These are phyloP conservation scores for Nycticorax nycticorax DNA, from an alignment of 2,113 vertebrate species.

Conservation along the genomic window DNA sequence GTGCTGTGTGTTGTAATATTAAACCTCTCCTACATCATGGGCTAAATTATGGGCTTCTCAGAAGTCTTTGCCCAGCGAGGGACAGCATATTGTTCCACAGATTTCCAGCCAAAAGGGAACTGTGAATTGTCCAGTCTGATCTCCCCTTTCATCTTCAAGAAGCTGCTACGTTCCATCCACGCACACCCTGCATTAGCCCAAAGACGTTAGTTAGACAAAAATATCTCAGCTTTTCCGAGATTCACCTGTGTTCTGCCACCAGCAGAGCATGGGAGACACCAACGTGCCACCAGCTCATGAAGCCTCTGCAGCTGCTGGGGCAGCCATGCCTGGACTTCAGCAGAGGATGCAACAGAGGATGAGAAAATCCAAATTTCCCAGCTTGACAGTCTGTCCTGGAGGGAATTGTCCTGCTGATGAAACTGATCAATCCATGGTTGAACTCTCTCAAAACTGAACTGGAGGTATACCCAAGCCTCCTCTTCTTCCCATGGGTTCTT, in stretches of 20 bases:
- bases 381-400: background rate
- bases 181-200: background rate
- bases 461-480: background rate
- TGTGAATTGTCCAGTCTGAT: background rate
- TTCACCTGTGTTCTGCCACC: rapidly evolving
- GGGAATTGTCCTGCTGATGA: background rate
- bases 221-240: background rate
- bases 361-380: background rate
- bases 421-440: background rate
- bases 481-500: background rate
- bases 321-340: background rate
- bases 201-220: background rate
- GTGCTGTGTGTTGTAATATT: background rate
- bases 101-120: background rate
- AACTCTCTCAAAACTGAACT: background rate
- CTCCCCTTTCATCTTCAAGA: background rate
- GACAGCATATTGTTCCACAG: background rate
- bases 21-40: background rate
- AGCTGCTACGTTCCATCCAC: background rate
- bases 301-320: background rate
- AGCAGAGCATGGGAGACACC: background rate
- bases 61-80: background rate
- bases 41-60: constrained; percentile 9
- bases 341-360: background rate
- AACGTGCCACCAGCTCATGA: background rate